Base-by-base conservation (phyloP, 92 coral and sea anemone species). In the Metridium senile region DNA sequence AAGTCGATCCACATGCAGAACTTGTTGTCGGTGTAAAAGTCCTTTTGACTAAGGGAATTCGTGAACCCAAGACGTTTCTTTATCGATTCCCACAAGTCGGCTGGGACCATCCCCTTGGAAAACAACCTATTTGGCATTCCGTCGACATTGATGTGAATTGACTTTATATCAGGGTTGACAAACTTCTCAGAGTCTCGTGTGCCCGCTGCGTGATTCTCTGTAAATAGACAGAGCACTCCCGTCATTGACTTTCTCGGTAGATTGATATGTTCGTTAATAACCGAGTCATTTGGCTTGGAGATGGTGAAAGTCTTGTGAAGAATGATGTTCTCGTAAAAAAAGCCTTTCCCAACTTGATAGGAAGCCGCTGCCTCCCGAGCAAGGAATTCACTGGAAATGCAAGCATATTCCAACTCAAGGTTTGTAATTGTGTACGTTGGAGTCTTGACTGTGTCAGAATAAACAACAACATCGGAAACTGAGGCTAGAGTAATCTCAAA, bases 191-290 rank as follows among this genome's bases (percentile, higher is more conserved):
- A 85, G 34, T 81, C 90, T 39, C 90, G 32, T 54, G 78, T 39
- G 58, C 90, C 90, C 1, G 64, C 82, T 11, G 78, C 31, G 28
- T 74, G 61, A 34, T 25, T 27, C 28, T 75, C 89, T 49, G 76
- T 72, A 68, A 84, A 84, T 19, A 77, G 26, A 31, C 79, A 70
- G 0, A 84, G 39, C 16, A 85, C 33, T n/a, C 89, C 89, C 28
- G 89, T 85, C 85, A 85, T 78, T 9, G 89, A 85, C 59, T 59
- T 62, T 52, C 89, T 79, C 49, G 89, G 89, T 16, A 85, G 54
- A 66, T 85, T 85, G 49, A 82, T 58, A 34, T 82, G 87, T 22
- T 82, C 87, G 62, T 82, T 82, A 33, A 82, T 74, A 10, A 75
- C 82, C 0, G 32, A 28, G 47, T 82, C 83, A 20, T 32, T 67